phyloP scores from a whole-genome alignment of 1,140 invertebrate genomes.

The Tribolium madens region DNA sequence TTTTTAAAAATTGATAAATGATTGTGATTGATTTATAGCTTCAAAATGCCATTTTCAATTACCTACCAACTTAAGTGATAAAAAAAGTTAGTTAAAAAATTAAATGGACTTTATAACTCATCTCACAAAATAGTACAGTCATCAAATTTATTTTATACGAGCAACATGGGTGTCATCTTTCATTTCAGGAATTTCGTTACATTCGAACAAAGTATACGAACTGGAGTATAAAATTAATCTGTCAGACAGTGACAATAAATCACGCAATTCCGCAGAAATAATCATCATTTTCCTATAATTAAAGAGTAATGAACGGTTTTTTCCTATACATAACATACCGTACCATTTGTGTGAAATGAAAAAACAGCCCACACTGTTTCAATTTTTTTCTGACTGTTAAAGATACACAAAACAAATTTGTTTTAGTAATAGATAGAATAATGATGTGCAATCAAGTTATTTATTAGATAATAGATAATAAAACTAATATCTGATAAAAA shows the following conservation, averaged over 20 bases:
- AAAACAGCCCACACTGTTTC: background rate
- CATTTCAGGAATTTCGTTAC: slow-evolving; percentile 18
- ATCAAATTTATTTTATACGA: slow-evolving; percentile 33
- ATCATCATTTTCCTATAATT: slow-evolving; percentile 19
- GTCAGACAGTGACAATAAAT: slow-evolving; percentile 28
- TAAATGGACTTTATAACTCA: slow-evolving; percentile 18
- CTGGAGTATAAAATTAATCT: slow-evolving; percentile 35
- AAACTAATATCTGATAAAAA: background rate
- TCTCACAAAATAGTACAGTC: slow-evolving; percentile 31
- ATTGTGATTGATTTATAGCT: too few relatives aligned
- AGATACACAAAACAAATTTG: too few relatives aligned
- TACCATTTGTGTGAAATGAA: background rate
- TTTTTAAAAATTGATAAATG: too few relatives aligned
- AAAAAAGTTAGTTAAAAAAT: background rate
- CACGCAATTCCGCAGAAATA: slow-evolving; percentile 26
- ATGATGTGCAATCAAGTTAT: too few relatives aligned
- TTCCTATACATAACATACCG: background rate
- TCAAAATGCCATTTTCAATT: slow-evolving; percentile 1
- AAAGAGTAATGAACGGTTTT: background rate
- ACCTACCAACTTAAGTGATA: background rate
- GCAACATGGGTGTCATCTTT: slow-evolving; percentile 28
- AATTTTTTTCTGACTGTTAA: background rate
- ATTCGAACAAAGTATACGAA: slow-evolving; percentile 28
- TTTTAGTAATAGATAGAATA: too few relatives aligned
- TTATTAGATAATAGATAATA: background rate